Evolutionary conservation across 2,113 vertebrate genomes (phyloP).

Genomic region (Corythornis cristatus): DNA sequence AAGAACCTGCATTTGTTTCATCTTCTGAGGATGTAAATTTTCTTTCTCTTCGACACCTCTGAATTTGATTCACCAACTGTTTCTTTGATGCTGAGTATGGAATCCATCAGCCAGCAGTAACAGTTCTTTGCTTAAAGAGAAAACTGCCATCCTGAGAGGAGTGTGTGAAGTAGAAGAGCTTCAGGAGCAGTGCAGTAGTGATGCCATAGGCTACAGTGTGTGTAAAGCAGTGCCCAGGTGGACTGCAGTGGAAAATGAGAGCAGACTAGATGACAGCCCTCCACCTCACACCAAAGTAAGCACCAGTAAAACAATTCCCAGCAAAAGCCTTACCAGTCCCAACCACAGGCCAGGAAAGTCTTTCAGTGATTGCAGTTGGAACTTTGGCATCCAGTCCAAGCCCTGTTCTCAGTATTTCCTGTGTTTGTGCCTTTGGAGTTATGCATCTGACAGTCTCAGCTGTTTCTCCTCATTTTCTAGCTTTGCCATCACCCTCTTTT

Average conservation of each 20-base stretch:
- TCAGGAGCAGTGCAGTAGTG: not conserved
- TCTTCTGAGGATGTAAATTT: not conserved
- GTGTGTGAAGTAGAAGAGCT: not conserved
- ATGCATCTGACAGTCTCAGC: not conserved
- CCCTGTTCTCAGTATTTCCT: not conserved
- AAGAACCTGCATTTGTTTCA: not conserved
- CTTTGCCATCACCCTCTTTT: not conserved
- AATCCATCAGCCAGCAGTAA: not conserved
- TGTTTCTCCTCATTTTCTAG: not conserved
- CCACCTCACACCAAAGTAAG: not conserved
- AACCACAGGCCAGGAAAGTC: not conserved
- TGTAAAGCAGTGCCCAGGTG: not conserved
- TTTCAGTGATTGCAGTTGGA: not conserved
- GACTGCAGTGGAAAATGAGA: not conserved
- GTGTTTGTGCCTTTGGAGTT: not conserved
- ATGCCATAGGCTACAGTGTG: not conserved
- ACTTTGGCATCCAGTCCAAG: not conserved
- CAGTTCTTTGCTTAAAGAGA: not conserved
- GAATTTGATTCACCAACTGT: not conserved
- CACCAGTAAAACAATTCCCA: not conserved
- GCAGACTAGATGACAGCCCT: not conserved
- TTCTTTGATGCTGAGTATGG: not conserved
- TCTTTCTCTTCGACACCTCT: not conserved
- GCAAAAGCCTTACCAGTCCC: not conserved
- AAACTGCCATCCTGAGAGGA: not conserved